Percentiles rank a stretch among this genome's conserved stretches.
Conservation (phyloP, 2,888 invertebrate genomes). For the Idaea dimidiata region DNA sequence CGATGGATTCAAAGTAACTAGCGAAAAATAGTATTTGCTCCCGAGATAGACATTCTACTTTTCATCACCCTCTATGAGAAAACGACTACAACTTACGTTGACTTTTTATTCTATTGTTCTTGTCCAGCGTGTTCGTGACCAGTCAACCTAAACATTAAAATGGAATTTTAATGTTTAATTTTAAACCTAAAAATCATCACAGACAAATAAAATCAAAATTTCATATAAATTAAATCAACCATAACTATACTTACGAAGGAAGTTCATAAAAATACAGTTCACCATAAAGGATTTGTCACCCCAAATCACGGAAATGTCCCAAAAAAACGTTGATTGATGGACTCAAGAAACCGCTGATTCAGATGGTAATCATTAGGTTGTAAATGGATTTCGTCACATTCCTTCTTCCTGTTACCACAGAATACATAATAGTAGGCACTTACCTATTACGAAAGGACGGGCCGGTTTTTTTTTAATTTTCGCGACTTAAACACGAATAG, state of each 20-base stretch:
- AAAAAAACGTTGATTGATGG: slow-evolving; percentile 20
- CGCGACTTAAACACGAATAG: too few relatives aligned
- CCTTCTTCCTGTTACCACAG: neutral
- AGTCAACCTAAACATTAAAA: too few relatives aligned
- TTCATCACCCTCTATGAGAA: too few relatives aligned
- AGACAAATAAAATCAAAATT: neutral
- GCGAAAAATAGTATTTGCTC: too few relatives aligned
- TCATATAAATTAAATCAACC: neutral
- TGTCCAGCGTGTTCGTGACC: too few relatives aligned
- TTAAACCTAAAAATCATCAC: too few relatives aligned
- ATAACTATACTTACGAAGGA: neutral
- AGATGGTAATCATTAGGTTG: slow-evolving; percentile 19
- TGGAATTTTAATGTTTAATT: too few relatives aligned
- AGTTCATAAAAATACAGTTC: neutral
- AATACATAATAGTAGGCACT: neutral
- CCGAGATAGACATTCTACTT: too few relatives aligned
- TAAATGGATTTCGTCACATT: neutral
- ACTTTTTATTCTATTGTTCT: too few relatives aligned
- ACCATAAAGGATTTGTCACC: neutral
- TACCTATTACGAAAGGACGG: neutral
- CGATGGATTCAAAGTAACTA: too few relatives aligned
- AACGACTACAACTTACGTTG: too few relatives aligned
- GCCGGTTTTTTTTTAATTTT: neutral
- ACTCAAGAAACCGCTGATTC: slow-evolving; percentile 24
- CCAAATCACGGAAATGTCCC: neutral